A percentile compares a stretch with the other conserved stretches of the same genome.
Conservation (phyloP, 2,888 invertebrate species). For the Thelaira solivaga region DNA sequence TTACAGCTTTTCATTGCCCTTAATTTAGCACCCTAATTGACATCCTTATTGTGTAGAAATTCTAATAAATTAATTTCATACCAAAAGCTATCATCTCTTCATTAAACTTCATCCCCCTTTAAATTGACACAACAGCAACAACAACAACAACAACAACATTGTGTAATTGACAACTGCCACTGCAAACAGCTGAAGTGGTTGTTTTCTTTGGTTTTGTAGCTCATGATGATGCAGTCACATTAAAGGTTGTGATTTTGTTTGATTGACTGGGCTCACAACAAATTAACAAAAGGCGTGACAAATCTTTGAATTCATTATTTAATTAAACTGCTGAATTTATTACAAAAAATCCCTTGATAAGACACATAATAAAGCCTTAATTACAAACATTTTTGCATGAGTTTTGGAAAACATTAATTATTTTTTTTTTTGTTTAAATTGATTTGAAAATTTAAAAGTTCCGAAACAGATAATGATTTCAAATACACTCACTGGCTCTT, state of each 20-base stretch:
- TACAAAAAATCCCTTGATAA: neutral
- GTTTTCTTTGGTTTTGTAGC: neutral
- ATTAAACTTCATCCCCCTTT: conserved; percentile 3
- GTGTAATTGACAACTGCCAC: conserved; percentile 1
- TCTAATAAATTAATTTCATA: too few relatives aligned
- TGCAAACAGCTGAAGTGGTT: conserved; percentile 39
- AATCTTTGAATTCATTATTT: conserved; percentile 49
- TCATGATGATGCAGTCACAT: neutral
- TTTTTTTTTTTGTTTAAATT: neutral
- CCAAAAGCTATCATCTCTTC: neutral
- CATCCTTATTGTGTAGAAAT: too few relatives aligned
- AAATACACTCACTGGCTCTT: neutral
- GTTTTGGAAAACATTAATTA: neutral
- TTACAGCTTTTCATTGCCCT: too few relatives aligned
- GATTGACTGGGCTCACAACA: conserved; percentile 35
- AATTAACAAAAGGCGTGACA: conserved; percentile 59
- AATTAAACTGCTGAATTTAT: conserved; percentile 50
- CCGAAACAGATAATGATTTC: neutral
- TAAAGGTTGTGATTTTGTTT: conserved; percentile 25
- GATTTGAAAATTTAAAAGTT: neutral
- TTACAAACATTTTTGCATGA: too few relatives aligned
- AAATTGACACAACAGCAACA: conserved; percentile 3
- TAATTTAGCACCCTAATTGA: neutral
- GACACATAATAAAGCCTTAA: conserved; percentile 35
- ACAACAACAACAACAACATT: too few relatives aligned